These are phyloP conservation scores for Sinotaia quadrata DNA, from an alignment of 2,888 invertebrate genomes.

Conservation along the genomic window DNA sequence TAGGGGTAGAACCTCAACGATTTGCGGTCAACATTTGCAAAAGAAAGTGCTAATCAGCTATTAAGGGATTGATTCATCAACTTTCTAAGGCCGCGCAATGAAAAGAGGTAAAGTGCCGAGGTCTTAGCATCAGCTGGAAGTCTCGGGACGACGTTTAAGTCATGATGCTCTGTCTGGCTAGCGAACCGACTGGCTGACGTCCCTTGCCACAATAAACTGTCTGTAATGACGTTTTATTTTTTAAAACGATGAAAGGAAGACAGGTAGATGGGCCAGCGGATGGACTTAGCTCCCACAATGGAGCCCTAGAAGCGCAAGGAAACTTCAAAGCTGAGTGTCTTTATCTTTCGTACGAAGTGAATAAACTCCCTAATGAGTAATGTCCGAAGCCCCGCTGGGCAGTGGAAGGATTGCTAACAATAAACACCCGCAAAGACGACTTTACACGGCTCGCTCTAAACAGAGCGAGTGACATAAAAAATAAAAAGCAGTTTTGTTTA, in stretches of 20 bases:
- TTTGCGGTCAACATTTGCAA: conserved; percentile 9
- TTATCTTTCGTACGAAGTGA: not conserved
- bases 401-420: not conserved
- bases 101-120: not conserved
- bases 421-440: not conserved
- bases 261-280: conserved; percentile 5
- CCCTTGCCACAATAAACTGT: not conserved
- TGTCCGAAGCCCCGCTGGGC: conserved; percentile 6
- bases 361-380: conserved; percentile 1
- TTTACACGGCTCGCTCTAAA: not conserved
- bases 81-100: not conserved
- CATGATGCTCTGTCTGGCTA: too few species aligned
- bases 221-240: conserved; percentile 8
- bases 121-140: conserved; percentile 9
- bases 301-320: not conserved
- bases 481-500: too few species aligned
- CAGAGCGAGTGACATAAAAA: too few species aligned
- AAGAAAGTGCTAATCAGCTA: conserved; percentile 12
- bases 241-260: not conserved
- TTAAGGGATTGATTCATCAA: conserved; percentile 12
- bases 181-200: not conserved
- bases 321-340: not conserved
- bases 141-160: conserved; percentile 5
- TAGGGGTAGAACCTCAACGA: not conserved
- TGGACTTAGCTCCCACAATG: not conserved